phyloP scores from a whole-genome alignment of 1,140 invertebrate species.

The Chymomyza costata region DNA sequence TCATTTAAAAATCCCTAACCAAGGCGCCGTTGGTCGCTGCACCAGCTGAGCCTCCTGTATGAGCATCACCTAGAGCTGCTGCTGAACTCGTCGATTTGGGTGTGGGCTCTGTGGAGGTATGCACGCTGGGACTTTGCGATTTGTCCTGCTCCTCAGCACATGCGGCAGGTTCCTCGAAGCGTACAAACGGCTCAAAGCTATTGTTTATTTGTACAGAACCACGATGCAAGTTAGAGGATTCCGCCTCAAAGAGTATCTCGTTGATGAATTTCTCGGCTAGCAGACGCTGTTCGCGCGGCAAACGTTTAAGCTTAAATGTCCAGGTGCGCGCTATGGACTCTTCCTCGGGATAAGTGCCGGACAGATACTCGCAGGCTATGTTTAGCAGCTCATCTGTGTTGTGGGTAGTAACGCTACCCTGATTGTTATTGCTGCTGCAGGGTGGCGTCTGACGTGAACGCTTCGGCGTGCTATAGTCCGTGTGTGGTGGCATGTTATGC shows the following conservation, averaged over 20 bases:
- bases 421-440: neutral
- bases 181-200: slow-evolving; percentile 63
- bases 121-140: slow-evolving; percentile 66
- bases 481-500: neutral
- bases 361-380: slow-evolving; percentile 66
- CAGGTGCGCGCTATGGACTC: slow-evolving; percentile 67
- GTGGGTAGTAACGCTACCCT: slow-evolving; percentile 19
- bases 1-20: slow-evolving; percentile 20
- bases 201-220: slow-evolving; percentile 70
- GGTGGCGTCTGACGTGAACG: slow-evolving; percentile 45
- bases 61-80: slow-evolving; percentile 1
- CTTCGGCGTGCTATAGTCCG: slow-evolving; percentile 34
- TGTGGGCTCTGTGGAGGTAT: slow-evolving; percentile 55
- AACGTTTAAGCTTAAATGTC: slow-evolving; percentile 61
- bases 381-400: slow-evolving; percentile 62
- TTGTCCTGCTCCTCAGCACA: slow-evolving; percentile 58
- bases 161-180: slow-evolving; percentile 49
- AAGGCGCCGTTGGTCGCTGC: slow-evolving; percentile 16
- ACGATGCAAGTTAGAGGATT: slow-evolving; percentile 63
- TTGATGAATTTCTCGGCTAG: slow-evolving; percentile 71
- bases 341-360: slow-evolving; percentile 64
- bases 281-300: slow-evolving; percentile 57
- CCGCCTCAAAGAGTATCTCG: slow-evolving; percentile 70
- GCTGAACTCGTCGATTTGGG: slow-evolving; percentile 15
- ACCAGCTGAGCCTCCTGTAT: neutral